Base-by-base conservation (phyloP, 2,113 vertebrate species). In the Crypturellus undulatus region DNA sequence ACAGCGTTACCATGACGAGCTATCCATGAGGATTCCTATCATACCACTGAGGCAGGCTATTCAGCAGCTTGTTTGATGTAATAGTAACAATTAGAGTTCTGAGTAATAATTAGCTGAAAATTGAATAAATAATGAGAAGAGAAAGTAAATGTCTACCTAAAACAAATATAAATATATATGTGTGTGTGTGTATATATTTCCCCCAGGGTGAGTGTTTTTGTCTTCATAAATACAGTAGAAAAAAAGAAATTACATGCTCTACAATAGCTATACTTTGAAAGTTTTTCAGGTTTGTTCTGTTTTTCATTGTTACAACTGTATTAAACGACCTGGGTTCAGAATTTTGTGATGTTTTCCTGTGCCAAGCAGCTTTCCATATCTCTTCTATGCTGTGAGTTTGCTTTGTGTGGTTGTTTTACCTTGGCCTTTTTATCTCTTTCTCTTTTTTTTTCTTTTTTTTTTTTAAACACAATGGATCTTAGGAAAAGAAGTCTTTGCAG, bases 41-140 rank as follows among this genome's bases (percentile, higher is more conserved):
- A 32, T 49, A 32, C 3, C n/a, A 5, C 15, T 56, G 5, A 3
- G 49, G 65, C 43, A 77, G 24, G 22, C 28, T 79, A 21, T 73
- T 83, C 36, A 20, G 32, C 36, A 87, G 22, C 4, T 65, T 81
- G 12, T 42, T n/a, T 0, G 1, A 67, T 14, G 6, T 42, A 72
- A 51, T 40, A 18, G 25, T 32, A 49, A 47, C 36, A 81, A 67
- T 36, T 49, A 49, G 11, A 78, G 5, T 56, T 67, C 43, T 93
- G 40, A 72, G 8, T 10, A 62, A 38, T 38, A 38, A 38, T 38
- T 38, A 38, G 38, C 38, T 38, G 38, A 1, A 6, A 49, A 34
- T 32, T 87, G 34, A 83, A 78, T 38, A 67, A 78, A n/a, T 49
- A 72, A n/a, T 78, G 51, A 67, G 28, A 17, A 56, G 84, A 90